phyloP scores from a whole-genome alignment of 2,888 invertebrate genomes.

The Andrena dorsata region DNA sequence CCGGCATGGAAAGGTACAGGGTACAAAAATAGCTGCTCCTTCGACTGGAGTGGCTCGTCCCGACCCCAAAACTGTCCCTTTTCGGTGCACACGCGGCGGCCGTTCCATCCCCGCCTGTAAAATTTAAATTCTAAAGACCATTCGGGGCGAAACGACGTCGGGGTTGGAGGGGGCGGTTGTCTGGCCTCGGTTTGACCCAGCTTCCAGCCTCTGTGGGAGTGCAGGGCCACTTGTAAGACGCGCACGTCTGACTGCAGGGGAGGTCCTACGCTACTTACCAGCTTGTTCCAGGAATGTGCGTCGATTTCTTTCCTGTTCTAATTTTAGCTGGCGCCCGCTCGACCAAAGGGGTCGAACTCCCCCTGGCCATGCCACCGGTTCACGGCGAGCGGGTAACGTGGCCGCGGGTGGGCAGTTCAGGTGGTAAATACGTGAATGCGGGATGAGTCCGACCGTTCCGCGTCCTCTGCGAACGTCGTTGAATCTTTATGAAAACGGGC shows the following conservation, averaged over 20 bases:
- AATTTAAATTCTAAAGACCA: conserved; percentile 65
- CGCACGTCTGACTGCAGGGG: conserved; percentile 72
- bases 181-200: conserved; percentile 61
- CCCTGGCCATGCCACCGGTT: conserved; percentile 53
- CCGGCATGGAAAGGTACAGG: background rate
- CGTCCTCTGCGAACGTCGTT: conserved; percentile 58
- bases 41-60: background rate
- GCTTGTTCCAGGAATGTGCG: conserved; percentile 77
- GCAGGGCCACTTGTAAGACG: conserved; percentile 62
- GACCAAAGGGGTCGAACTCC: conserved; percentile 27
- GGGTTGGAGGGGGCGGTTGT: conserved; percentile 10
- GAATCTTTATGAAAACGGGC: conserved; percentile 68
- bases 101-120: conserved; percentile 21
- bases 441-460: conserved; percentile 47
- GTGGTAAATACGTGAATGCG: conserved; percentile 69
- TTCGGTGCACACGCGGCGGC: background rate
- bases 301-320: conserved; percentile 74
- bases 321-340: conserved; percentile 56
- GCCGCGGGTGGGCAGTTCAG: conserved; percentile 57
- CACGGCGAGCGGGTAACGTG: conserved; percentile 40
- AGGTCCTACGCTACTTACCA: conserved; percentile 72
- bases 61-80: conserved; percentile 16
- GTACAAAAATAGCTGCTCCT: conserved; percentile 8
- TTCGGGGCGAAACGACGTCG: conserved; percentile 42
- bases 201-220: conserved; percentile 52